Base-by-base conservation (phyloP, 2,888 invertebrate species). In the Meteorus colon region DNA sequence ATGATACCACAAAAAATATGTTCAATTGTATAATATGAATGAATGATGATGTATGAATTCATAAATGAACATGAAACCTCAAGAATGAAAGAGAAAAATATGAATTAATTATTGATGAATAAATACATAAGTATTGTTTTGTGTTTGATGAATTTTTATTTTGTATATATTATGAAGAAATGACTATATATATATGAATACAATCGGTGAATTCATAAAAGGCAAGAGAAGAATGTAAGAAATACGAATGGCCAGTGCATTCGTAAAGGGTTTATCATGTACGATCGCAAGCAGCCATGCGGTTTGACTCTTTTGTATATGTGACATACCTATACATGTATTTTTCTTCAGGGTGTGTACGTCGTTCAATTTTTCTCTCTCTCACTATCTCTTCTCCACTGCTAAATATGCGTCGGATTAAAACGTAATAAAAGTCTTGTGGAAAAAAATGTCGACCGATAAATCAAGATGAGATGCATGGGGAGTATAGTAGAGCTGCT, bases 371-470 rank as follows among this genome's bases (percentile, higher is more conserved):
- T 66, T 60, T 27, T 74, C 59, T 37, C 55, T 59, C 66, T 71
- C 55, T 55, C 19, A 19, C 55, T 55, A 41, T 41, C 41, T 19
- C 63, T 71, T 60, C 65, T 37, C 59, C 63, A 73, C 81, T 78
- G 77, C 78, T 82, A 81, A 82, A 82, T 81, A 82, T 82, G 78
- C 82, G 75, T 70, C 74, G 84, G 84, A 85, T 86, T 84, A 85
- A 86, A 86, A 85, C 82, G 84, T 83, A 86, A 85, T 86, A 86
- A 86, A 86, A 86, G 84, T 83, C 81, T 73, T 71, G 74, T 37
- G 74, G 79, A 81, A 83, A 86, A 83, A 86, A 86, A 86, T 86
- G 85, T 84, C 83, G 85, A 84, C 78, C 86, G 84, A 86, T 86
- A 86, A 86, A 86, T 86, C 86, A 86, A 81, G 79, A 80, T 76